A percentile compares a stretch with the other conserved stretches of the same genome.
Conservation (phyloP, 2,113 vertebrate species). For the Nycticorax nycticorax region DNA sequence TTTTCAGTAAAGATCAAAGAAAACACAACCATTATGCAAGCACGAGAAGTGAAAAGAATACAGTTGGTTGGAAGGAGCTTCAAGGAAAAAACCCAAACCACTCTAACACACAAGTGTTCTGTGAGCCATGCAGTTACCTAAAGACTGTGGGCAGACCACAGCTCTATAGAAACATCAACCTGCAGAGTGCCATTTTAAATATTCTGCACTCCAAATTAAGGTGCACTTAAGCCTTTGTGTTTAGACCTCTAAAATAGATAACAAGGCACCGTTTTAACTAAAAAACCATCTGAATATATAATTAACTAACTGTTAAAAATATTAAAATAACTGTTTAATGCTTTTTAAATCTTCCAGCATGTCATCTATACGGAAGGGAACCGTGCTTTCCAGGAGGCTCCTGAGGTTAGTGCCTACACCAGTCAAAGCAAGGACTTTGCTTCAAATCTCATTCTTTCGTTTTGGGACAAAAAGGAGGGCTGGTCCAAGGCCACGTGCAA, state of each 20-base stretch:
- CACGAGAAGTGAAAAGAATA: neutral
- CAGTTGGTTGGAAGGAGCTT: neutral
- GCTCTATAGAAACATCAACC: neutral
- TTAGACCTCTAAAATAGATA: neutral
- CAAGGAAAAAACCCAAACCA: neutral
- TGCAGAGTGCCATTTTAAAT: no score
- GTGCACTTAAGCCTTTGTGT: neutral
- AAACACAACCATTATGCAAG: neutral
- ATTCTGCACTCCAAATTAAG: no score
- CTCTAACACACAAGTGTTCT: neutral
- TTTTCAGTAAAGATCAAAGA: slow-evolving; percentile 10
- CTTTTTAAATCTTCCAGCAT: neutral
- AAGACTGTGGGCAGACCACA: neutral
- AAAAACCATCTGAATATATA: neutral
- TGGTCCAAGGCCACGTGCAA: neutral
- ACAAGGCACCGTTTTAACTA: neutral
- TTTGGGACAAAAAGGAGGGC: neutral
- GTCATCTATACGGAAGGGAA: neutral
- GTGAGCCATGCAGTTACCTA: neutral
- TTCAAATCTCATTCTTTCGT: neutral
- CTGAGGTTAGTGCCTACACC: neutral
- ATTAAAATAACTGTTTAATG: neutral
- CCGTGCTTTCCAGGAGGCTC: neutral
- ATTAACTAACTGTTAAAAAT: neutral
- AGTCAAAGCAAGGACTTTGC: neutral